These are phyloP conservation scores for Characodon lateralis DNA, from an alignment of 2,797 vertebrate species.

Conservation along the genomic window DNA sequence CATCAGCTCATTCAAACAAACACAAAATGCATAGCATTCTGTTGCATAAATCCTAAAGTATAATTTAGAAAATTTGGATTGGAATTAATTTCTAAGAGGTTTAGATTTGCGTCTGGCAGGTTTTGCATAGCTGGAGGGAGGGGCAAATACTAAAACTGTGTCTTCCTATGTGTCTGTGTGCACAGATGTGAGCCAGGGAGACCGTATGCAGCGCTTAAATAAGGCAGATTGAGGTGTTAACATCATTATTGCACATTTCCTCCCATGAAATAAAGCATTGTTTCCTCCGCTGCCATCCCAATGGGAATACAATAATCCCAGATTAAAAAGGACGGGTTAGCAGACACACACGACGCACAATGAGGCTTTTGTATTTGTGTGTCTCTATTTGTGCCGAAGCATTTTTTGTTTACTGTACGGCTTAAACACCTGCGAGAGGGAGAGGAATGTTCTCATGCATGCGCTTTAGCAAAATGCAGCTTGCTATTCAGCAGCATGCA, in stretches of 20 bases:
- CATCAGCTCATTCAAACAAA: constrained; percentile 19
- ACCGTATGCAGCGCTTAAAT: constrained; percentile 60
- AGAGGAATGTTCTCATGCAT: constrained; percentile 57
- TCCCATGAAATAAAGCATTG: constrained; percentile 76
- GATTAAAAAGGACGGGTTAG: constrained; percentile 78
- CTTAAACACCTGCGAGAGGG: constrained; percentile 72
- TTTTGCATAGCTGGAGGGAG: constrained; percentile 1
- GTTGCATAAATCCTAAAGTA: constrained; percentile 13
- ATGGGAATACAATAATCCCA: constrained; percentile 80
- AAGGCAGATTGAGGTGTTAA: constrained; percentile 74
- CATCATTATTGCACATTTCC: constrained; percentile 76
- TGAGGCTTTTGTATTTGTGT: constrained; percentile 72
- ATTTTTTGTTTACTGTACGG: constrained; percentile 70
- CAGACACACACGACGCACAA: constrained; percentile 70
- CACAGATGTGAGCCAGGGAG: constrained; percentile 1
- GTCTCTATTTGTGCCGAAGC: constrained; percentile 45
- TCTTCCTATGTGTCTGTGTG: constrained; percentile 6
- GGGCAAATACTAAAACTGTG: constrained; percentile 17
- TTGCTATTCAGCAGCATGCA: constrained; percentile 35
- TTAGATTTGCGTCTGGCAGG: constrained; percentile 18
- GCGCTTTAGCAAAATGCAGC: constrained; percentile 31
- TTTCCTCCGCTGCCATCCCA: constrained; percentile 68
- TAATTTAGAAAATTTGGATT: constrained; percentile 22
- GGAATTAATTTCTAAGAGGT: constrained; percentile 43
- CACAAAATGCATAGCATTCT: constrained; percentile 5